phyloP scores from a whole-genome alignment of 2,797 vertebrate genomes.

The Phataginus tetradactyla region DNA sequence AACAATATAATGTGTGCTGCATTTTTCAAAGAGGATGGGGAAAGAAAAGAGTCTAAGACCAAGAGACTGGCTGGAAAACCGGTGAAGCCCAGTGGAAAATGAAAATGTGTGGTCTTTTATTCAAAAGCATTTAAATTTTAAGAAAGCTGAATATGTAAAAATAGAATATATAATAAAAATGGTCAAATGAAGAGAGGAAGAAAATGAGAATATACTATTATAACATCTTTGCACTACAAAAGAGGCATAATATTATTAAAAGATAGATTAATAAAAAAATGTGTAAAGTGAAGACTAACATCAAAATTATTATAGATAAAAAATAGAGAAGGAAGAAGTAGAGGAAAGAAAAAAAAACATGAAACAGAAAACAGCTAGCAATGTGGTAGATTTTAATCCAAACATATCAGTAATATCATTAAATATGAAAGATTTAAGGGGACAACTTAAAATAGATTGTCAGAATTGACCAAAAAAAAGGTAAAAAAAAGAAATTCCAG shows the following conservation, averaged over 20 bases:
- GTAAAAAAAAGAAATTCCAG: neutral
- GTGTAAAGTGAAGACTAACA: neutral
- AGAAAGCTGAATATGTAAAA: neutral
- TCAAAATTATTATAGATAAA: neutral
- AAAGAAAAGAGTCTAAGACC: no score
- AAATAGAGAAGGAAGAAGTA: neutral
- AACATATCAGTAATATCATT: neutral
- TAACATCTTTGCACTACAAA: neutral
- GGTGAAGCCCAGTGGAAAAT: no score
- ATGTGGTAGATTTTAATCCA: neutral
- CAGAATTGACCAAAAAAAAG: neutral
- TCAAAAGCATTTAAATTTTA: no score
- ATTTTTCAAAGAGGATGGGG: no score
- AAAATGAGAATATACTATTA: neutral
- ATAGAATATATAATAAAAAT: neutral
- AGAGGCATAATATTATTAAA: neutral
- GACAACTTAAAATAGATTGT: neutral
- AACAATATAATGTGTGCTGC: neutral
- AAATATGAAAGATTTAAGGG: neutral
- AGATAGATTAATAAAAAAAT: neutral
- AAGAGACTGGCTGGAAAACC: no score
- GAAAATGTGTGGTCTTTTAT: no score
- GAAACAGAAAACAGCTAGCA: neutral
- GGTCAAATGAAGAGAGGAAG: neutral
- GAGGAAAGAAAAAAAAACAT: neutral